Evolutionary conservation across 2,113 vertebrate species (phyloP), one percentile per base, ranked within the genome.

Genomic region (Channa maculata): DNA sequence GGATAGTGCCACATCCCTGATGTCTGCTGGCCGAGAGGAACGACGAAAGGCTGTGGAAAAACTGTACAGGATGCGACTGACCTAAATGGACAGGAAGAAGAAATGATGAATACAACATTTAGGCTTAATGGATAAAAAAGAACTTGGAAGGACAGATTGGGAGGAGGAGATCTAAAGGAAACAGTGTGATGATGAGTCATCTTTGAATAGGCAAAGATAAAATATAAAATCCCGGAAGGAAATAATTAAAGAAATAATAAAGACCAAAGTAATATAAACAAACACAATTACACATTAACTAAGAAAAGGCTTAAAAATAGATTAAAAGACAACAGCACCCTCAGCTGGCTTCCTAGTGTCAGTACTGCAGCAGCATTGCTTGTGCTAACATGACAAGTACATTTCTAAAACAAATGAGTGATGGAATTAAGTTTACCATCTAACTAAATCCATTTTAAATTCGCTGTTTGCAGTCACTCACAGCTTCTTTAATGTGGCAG

Each of bases 401-500:
- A 24, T 24, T 24, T 24, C 24, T 24, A 24, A 24, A 24, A 24
- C 24, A 24, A 24, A 24, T 24, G 24, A 24, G 24, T 24, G 24
- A 24, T 24, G 24, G 24, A 24, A 24, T 24, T 24, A 24, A 24
- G 24, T 24, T 24, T 24, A 1, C 24, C 24, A 24, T 24, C 24
- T 24, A 24, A 24, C 24, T 24, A 24, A 24, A 24, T 24, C 1
- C 24, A 24, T 24, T 24, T 24, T 24, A 24, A 24, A 24, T 24
- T 24, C 1, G 24, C 24, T 24, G 24, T 24, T 24, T 24, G 24
- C 24, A 24, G 24, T 24, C 24, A 95, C 97, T 97, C 88, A 99
- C 98, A 45, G 98, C 98, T 84, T 99, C 98, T 93, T 97, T 96
- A 87, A 99, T 98, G 87, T 98, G 96, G 89, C 98, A 99, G 88